Evolutionary conservation across 2,797 vertebrate genomes (phyloP), one percentile per base, ranked within the genome.

Genomic region (Taenioides sp.): DNA sequence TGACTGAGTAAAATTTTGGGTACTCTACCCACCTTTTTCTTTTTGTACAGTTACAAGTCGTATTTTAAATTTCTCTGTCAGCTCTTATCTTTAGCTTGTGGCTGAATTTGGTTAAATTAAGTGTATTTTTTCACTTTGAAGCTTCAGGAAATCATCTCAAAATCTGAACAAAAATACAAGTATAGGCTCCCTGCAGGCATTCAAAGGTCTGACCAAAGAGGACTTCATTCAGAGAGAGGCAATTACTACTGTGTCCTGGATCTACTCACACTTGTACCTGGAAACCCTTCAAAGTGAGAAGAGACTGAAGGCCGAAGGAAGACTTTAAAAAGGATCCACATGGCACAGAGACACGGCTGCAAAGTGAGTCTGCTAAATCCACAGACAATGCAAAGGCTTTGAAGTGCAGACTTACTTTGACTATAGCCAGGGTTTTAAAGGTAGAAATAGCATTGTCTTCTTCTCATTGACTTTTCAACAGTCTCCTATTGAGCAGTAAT

Each of bases 201-300:
- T 65, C 22, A 9, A 18, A 65, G 63, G 63, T 65, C 47, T 18
- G 3, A 18, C 22, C 63, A 9, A 65, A 65, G 40, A 43, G 14
- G 4, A 43, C 63, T 43, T 20, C 22, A 18, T 65, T 65, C 40
- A 27, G 63, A 49, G 43, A 49, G 22, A 47, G 23, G 40, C 63
- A 65, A 54, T 67, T 67, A 67, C 50, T 67, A 1, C 49, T 11
- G 25, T 54, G 43, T 54, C 49, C 28, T 34, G 65, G 49, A 67
- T 67, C 50, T 31, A 34, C 65, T 20, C 16, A 11, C 27, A 20
- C 65, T 34, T 54, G 50, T 31, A 55, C 27, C 49, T 34, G 25
- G 50, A n/a, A 31, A 55, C 11, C 9, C 49, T 34, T 52, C 49
- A 31, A 54, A 34, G 49, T 2, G 65, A 28, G 28, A 9, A 28